Percentiles rank a stretch among this genome's conserved stretches.
Conservation (phyloP, 1,140 invertebrate genomes). For the Diabrotica virgifera region DNA sequence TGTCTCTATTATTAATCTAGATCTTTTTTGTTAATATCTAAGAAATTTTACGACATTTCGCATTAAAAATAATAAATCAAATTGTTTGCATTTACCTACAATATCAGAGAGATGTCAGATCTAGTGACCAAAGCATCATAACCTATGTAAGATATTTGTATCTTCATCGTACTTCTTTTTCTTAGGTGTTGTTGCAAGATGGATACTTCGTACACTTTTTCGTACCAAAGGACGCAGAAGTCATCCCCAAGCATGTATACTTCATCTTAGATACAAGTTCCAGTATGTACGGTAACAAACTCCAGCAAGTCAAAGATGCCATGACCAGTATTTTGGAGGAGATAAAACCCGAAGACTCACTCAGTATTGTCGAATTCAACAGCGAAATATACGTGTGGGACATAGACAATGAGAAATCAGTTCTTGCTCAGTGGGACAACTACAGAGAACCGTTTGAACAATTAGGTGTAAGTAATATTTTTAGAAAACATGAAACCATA, state of each 20-base stretch:
- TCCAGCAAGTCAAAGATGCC: slow-evolving; percentile 63
- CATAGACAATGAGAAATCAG: slow-evolving; percentile 17
- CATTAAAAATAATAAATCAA: no score
- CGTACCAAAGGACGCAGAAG: slow-evolving; percentile 56
- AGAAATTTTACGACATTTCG: no score
- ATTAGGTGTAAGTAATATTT: slow-evolving; percentile 4
- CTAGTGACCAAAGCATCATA: no score
- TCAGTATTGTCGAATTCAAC: slow-evolving; percentile 65
- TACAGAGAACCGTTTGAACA: slow-evolving; percentile 8
- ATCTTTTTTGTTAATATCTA: no score
- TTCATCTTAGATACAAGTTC: slow-evolving; percentile 70
- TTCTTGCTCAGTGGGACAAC: not conserved
- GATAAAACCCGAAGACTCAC: slow-evolving; percentile 60
- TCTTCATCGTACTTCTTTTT: not conserved
- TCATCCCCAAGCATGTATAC: slow-evolving; percentile 64
- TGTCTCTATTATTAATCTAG: no score
- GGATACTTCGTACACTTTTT: slow-evolving; percentile 77
- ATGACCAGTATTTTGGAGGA: slow-evolving; percentile 64
- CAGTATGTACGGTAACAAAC: slow-evolving; percentile 65
- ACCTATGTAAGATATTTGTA: no score
- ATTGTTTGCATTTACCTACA: no score
- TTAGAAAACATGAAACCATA: no score
- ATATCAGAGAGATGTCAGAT: no score
- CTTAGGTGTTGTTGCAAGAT: slow-evolving; percentile 55
- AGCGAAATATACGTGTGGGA: slow-evolving; percentile 46